Percentiles rank a stretch among this genome's conserved stretches.
phyloP scores from a whole-genome alignment of 2,113 vertebrate genomes.

The Thryonomys swinderianus region DNA sequence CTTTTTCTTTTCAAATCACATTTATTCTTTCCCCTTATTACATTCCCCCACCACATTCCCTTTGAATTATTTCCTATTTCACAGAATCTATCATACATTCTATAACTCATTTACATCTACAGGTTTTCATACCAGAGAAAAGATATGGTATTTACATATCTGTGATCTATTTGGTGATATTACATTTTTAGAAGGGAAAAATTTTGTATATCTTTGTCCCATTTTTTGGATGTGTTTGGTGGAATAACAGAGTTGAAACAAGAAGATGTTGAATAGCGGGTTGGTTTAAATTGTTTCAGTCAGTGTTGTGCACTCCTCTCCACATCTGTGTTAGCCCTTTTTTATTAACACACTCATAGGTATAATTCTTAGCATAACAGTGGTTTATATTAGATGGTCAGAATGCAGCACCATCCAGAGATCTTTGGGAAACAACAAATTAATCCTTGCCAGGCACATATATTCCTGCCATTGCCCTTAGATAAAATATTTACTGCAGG shows the following conservation, averaged over 20 bases:
- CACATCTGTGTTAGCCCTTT: conserved; percentile 77
- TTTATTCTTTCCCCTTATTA: no score
- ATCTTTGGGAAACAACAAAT: conserved; percentile 75
- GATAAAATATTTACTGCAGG: not conserved
- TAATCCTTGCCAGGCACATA: conserved; percentile 65
- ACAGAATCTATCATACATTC: no score
- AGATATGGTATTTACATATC: no score
- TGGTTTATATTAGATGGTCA: conserved; percentile 75
- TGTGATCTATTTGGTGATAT: no score
- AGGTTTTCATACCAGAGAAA: no score
- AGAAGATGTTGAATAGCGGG: conserved; percentile 75
- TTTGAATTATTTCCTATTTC: no score
- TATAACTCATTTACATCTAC: no score
- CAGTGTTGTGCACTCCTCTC: conserved; percentile 62
- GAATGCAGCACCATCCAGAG: conserved; percentile 75
- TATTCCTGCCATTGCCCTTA: not conserved
- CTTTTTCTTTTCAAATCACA: no score
- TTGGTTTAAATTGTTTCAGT: conserved; percentile 80
- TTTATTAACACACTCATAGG: conserved; percentile 76
- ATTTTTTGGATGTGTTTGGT: conserved; percentile 81
- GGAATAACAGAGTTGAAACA: conserved; percentile 77
- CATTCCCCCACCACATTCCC: no score
- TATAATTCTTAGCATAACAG: conserved; percentile 81
- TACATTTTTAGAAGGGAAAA: conserved; percentile 82
- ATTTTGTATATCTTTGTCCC: conserved; percentile 79